phyloP scores from a whole-genome alignment of 2,797 vertebrate genomes.

The Knipowitschia caucasica region DNA sequence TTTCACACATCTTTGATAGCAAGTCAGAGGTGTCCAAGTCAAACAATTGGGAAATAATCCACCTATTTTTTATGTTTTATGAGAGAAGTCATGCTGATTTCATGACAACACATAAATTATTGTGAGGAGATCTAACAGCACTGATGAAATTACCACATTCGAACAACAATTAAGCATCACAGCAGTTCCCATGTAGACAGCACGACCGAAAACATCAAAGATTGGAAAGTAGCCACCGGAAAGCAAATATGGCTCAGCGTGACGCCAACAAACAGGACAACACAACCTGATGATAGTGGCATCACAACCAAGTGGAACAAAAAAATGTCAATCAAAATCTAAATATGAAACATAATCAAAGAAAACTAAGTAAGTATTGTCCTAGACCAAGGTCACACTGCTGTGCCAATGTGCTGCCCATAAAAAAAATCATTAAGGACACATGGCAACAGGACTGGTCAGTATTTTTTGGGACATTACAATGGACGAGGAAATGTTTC shows the following conservation, averaged over 20 bases:
- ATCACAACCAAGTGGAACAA: background rate
- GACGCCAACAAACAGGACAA: background rate
- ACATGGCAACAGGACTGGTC: too few species aligned
- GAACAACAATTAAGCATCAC: background rate
- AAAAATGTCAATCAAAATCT: background rate
- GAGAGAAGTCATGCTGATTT: background rate
- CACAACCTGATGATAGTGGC: background rate
- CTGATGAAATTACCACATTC: conserved; percentile 1
- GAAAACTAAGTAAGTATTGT: too few species aligned
- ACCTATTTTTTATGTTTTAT: background rate
- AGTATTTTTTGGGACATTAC: too few species aligned
- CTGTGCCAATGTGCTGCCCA: too few species aligned
- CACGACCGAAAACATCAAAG: background rate
- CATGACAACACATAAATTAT: background rate
- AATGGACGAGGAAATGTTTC: too few species aligned
- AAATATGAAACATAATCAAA: background rate
- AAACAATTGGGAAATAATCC: background rate
- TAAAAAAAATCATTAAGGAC: too few species aligned
- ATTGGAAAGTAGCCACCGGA: background rate
- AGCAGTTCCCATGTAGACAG: background rate
- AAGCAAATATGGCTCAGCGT: background rate
- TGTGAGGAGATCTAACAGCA: background rate
- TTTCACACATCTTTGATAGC: too few species aligned
- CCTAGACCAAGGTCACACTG: too few species aligned
- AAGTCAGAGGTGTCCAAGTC: background rate